Evolutionary conservation across 1,140 invertebrate genomes (phyloP).

Genomic region (Coboldia fuscipes): DNA sequence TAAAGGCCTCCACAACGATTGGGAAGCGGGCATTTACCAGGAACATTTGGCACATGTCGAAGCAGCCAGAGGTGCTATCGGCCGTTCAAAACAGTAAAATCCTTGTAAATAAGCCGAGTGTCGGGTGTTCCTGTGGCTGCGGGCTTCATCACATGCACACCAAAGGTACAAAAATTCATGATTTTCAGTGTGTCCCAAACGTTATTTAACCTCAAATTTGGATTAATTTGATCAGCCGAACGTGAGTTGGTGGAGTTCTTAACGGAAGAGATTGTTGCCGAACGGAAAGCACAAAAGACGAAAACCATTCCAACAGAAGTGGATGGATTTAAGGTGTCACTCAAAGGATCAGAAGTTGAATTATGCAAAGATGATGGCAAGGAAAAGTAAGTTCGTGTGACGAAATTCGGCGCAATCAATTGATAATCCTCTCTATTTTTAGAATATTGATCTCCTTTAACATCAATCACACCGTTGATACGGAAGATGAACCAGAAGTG

Average conservation of each 20-base stretch:
- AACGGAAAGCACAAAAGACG: slow-evolving; percentile 56
- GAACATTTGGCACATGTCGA: slow-evolving; percentile 44
- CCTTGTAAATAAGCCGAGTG: slow-evolving; percentile 19
- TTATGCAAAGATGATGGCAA: slow-evolving; percentile 45
- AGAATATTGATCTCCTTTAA: slow-evolving; percentile 63
- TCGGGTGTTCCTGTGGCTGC: slow-evolving; percentile 37
- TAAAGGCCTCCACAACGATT: too few species aligned
- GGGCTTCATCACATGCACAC: slow-evolving; percentile 33
- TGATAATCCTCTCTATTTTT: neutral
- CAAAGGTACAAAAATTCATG: slow-evolving; percentile 32
- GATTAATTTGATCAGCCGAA: slow-evolving; percentile 36
- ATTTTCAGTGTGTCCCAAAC: slow-evolving; percentile 8
- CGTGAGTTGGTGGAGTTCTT: slow-evolving; percentile 69
- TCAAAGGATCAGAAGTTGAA: slow-evolving; percentile 55
- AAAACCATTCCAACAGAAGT: slow-evolving; percentile 52
- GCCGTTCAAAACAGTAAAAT: slow-evolving; percentile 6
- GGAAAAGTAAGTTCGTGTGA: slow-evolving; percentile 42
- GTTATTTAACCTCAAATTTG: slow-evolving; percentile 11
- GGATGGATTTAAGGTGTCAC: slow-evolving; percentile 53
- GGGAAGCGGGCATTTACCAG: slow-evolving; percentile 37
- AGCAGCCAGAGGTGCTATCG: slow-evolving; percentile 17
- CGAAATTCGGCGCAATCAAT: neutral
- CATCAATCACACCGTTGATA: slow-evolving; percentile 77
- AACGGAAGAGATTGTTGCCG: slow-evolving; percentile 70
- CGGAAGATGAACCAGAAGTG: slow-evolving; percentile 41